Evolutionary conservation across 2,888 invertebrate species (phyloP), one percentile per base, ranked within the genome.

Genomic region (Camponotus fellah): DNA sequence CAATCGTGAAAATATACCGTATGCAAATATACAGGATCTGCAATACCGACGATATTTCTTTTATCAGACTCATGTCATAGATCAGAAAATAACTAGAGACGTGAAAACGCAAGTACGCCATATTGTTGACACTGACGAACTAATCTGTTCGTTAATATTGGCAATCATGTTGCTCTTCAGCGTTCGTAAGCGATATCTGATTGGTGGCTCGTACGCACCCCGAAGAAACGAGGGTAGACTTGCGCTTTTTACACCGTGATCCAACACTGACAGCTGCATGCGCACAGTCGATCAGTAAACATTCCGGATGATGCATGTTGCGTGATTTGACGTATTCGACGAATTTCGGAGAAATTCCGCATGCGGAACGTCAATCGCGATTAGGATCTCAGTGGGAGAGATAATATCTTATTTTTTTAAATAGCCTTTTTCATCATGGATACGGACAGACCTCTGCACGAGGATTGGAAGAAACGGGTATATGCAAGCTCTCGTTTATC

Each of bases 401-500:
- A 71, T 60, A 79, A 8, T 34, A 14, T 66, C 9, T 34, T 68
- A 60, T 40, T 56, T 75, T 75, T 65, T 21, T 49, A 9, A 17
- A 62, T 74, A n/a, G n/a, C n/a, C 21, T 34, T 53, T 80, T 58
- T 65, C 56, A 43, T 43, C 43, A 93, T 92, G 93, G 93, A 91
- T 68, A 91, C 91, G 66, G 90, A 91, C 34, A 88, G 88, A 71
- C 92, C 89, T 85, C 89, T 92, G 58, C 90, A 90, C 71, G 91
- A 93, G 72, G 93, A 93, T 82, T 94, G 94, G 94, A 93, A 92
- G 81, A 92, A 89, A 90, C 88, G 93, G 87, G 94, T 94, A 87
- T 82, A 81, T 40, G n/a, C 79, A 21, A 49, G 26, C n/a, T 32
- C 34, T 43, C 37, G 17, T 32, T 75, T n/a, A n/a, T 32, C 32